phyloP scores from a whole-genome alignment of 2,888 invertebrate genomes.

The Drosophila imparisetae region DNA sequence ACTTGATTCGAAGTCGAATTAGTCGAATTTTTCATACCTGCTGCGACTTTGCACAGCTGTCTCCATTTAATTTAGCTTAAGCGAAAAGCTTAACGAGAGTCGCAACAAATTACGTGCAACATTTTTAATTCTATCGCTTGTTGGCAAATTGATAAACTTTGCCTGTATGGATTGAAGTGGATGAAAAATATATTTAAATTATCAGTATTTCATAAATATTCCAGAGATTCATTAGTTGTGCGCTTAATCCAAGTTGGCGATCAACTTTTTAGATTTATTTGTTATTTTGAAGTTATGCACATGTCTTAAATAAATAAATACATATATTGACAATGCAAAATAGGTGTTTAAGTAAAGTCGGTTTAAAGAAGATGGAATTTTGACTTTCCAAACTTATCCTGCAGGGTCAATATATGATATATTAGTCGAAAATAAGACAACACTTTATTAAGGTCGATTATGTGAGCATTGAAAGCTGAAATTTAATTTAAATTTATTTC shows the following conservation, averaged over 20 bases:
- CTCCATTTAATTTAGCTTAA: constrained; percentile 28
- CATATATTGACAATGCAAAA: background rate
- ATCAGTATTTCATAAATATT: background rate
- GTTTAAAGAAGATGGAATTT: background rate
- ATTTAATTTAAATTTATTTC: background rate
- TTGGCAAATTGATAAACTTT: constrained; percentile 8
- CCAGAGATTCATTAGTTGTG: background rate
- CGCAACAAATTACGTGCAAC: background rate
- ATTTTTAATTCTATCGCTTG: background rate
- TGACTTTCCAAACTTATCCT: background rate
- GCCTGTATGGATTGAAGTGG: background rate
- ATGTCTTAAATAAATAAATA: background rate
- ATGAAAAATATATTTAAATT: background rate
- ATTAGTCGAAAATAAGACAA: background rate
- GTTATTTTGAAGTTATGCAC: background rate
- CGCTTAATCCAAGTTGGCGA: background rate
- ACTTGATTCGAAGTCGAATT: constrained; percentile 6
- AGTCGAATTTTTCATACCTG: constrained; percentile 20
- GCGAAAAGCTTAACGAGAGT: constrained; percentile 9
- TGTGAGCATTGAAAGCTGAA: background rate
- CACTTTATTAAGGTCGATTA: background rate
- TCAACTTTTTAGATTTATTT: background rate
- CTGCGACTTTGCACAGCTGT: constrained; percentile 21
- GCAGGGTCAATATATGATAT: background rate
- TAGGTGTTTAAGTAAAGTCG: background rate